Base-by-base conservation (phyloP, 2,888 invertebrate genomes). In the Poecilobothrus nobilitatus region DNA sequence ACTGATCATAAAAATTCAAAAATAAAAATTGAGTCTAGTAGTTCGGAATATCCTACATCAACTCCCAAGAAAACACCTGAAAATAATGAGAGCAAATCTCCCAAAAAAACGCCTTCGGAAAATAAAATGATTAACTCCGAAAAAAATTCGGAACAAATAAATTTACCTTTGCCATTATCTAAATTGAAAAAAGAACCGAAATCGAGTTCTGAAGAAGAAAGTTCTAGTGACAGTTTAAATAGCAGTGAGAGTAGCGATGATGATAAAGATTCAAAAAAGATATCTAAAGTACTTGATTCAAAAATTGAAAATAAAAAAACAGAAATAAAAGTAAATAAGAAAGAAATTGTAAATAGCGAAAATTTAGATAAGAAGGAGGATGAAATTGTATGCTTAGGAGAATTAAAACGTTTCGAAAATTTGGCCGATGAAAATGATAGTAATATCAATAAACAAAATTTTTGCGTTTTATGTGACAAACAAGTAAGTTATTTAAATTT, bases 401-500 rank as follows among this genome's bases (percentile, higher is more conserved):
- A 64, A 53, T 10, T n/a, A 20, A 65, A 44, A 33, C 20, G n/a
- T n/a, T 1, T 71, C 68, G 0, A 77, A 77, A 70, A 71, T 69
- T 69, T 74, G 0, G 73, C 79, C 18, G 75, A 77, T 4, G 80
- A 78, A 66, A 78, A 79, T 15, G 76, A 74, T 15, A 41, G 10
- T 1, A 7, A 33, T 12, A 61, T 18, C 27, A 4, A 21, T 34
- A 12, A 9, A 4, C 61, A 65, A 61, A 21, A 70, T 22, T 34
- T 64, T 0, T 81, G 80, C 62, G 69, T 75, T 12, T 74, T 81
- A 22, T 81, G 80, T 69, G 78, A 78, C 18, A 79, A 77, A 68
- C 72, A 74, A 70, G 80, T 79, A 71, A 70, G 71, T 22, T 7
- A 62, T 20, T 37, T 27, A 4, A 27, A 27, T 2, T 37, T n/a